A percentile compares a stretch with the other conserved stretches of the same genome.
Conservation (phyloP, 2,797 vertebrate genomes). For the Threskiornis aethiopicus region DNA sequence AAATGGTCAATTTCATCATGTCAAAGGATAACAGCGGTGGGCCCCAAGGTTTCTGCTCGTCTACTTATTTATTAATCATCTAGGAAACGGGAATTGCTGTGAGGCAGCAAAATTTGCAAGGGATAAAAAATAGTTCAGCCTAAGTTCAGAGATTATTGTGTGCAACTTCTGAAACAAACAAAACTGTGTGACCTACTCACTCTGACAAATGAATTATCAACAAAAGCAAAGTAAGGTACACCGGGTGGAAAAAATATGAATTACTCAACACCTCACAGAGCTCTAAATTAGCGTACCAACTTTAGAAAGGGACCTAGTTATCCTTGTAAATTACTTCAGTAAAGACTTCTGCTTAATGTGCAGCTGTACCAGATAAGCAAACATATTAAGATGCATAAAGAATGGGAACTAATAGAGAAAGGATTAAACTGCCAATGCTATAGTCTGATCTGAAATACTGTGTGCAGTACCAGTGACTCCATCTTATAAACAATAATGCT, state of each 20-base stretch:
- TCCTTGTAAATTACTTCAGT: constrained; percentile 63
- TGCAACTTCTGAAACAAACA: constrained; percentile 47
- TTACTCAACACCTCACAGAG: constrained; percentile 54
- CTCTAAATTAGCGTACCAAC: constrained; percentile 41
- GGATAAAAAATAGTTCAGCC: constrained; percentile 44
- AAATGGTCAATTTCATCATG: constrained; percentile 68
- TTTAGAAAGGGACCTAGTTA: constrained; percentile 46
- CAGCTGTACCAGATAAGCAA: constrained; percentile 63
- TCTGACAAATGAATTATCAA: constrained; percentile 48
- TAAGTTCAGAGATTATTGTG: constrained; percentile 44
- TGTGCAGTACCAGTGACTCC: constrained; percentile 44
- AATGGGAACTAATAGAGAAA: constrained; percentile 61
- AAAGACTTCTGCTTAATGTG: constrained; percentile 59
- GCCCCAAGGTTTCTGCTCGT: constrained; percentile 42
- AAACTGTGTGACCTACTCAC: constrained; percentile 31
- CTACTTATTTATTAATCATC: constrained; percentile 64
- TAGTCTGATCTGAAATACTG: constrained; percentile 54
- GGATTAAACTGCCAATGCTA: constrained; percentile 62
- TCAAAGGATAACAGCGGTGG: constrained; percentile 58
- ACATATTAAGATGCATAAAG: constrained; percentile 67
- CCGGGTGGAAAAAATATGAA: constrained; percentile 47
- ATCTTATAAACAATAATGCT: constrained; percentile 59
- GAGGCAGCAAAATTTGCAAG: constrained; percentile 61
- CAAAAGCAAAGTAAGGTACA: constrained; percentile 33
- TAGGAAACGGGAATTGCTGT: constrained; percentile 40